phyloP scores from a whole-genome alignment of 2,797 vertebrate species.

The Pelodytes ibericus region DNA sequence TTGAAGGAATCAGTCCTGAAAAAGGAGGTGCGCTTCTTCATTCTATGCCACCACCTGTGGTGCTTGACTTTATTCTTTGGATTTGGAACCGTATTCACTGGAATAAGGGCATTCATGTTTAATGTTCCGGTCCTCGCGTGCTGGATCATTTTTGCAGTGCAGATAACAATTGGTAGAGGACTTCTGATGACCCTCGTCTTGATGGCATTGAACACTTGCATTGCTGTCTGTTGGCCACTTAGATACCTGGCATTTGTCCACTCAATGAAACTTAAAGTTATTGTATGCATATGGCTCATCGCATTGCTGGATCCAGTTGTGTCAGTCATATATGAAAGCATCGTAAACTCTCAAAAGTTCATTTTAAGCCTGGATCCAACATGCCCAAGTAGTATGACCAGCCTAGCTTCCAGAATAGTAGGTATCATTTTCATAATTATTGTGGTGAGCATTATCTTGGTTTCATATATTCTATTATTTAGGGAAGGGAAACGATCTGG shows the following conservation, averaged over 20 bases:
- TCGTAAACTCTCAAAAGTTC: slow-evolving; percentile 26
- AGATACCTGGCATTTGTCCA: slow-evolving; percentile 47
- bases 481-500: slow-evolving; percentile 63
- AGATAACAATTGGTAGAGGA: slow-evolving; percentile 64
- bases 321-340: slow-evolving; percentile 56
- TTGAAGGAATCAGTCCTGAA: slow-evolving; percentile 57
- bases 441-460: slow-evolving; percentile 58
- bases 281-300: slow-evolving; percentile 54
- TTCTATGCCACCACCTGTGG: slow-evolving; percentile 66
- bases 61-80: slow-evolving; percentile 64
- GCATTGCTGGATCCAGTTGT: slow-evolving; percentile 60
- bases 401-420: slow-evolving; percentile 56
- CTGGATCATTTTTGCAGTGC: slow-evolving; percentile 66
- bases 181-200: slow-evolving; percentile 66
- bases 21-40: slow-evolving; percentile 58
- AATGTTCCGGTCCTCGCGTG: slow-evolving; percentile 57
- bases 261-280: slow-evolving; percentile 59
- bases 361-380: slow-evolving; percentile 53
- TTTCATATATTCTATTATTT: slow-evolving; percentile 65
- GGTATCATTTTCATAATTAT: slow-evolving; percentile 61
- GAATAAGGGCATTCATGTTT: slow-evolving; percentile 51
- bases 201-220: slow-evolving; percentile 64
- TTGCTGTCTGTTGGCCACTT: slow-evolving; percentile 64
- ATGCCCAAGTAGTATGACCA: slow-evolving; percentile 57
- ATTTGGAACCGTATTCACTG: slow-evolving; percentile 59